Evolutionary conservation across 1,140 invertebrate species (phyloP), one percentile per base, ranked within the genome.

Genomic region (Lordiphosa collinella): DNA sequence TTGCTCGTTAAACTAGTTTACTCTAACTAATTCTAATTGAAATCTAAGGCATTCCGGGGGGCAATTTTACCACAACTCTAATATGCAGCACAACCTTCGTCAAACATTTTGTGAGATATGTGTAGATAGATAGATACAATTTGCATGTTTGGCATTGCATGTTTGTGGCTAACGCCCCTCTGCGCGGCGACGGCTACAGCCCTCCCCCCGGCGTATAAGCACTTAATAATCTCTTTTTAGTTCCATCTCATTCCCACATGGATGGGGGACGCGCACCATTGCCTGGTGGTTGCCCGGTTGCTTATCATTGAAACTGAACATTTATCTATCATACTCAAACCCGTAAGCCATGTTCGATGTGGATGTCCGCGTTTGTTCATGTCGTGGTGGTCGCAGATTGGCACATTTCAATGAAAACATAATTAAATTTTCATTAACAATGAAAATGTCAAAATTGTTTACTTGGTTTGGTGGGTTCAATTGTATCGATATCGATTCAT

Each of bases 381-480:
- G 55, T 29, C 22, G 18, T 22, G 18, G 18, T 22, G 18, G 18
- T 5, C 51, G 35, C 9, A 25, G 37, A 55, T 47, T 50, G 57
- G 31, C 47, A 57, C 40, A 61, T 36, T 47, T 43, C 71, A 63
- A 52, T 72, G 69, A 57, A 79, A 73, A 63, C 68, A 84, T 84
- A 84, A 84, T 84, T 84, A 84, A 70, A 84, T 57, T 73, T 84
- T 84, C 80, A 84, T 84, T 84, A 84, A 73, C 78, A 85, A 85
- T 84, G 63, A 69, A 69, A 84, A 84, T 78, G 72, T 78, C 72
- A 67, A 69, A 84, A 78, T 71, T 71, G 59, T 40, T 57, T 68
- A 47, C 60, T 52, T 50, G 37, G 16, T 29, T 14, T 36, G 29
- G 11, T 14, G 34, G 34, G 38, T 31, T 44, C n/a, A n/a, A n/a